Evolutionary conservation across 92 coral and sea anemone genomes (phyloP), one percentile per base, ranked within the genome.

Genomic region (Paramuricea clavata): DNA sequence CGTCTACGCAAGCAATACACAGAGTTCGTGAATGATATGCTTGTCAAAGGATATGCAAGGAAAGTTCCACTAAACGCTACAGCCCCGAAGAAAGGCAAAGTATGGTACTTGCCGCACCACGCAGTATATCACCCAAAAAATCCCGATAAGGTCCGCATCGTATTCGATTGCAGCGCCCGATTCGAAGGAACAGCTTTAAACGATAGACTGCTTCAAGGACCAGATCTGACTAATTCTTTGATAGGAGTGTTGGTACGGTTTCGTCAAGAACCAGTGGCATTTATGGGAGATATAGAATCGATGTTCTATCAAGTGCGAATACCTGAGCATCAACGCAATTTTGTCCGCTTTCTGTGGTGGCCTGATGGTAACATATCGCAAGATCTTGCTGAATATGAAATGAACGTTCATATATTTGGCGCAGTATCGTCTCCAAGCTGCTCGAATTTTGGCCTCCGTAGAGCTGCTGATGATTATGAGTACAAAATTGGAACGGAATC

Each of bases 71-170:
- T 12, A 70, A 12, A 70, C 47, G 47, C 49, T 41, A 70, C 42
- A 16, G 47, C 76, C 42, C 44, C 76, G 76, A 70, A 70, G 76
- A 70, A 70, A 70, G 76, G 76, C 47, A 70, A 70, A 70, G 76
- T 70, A 12, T 70, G 76, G 83, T 89, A n/a, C 85, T 81, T 42
- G 89, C 91, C 47, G 69, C 79, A 11, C 43, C 88, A 6, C 30
- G 76, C 59, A 3, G 59, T 81, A 28, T 81, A 62, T 41, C 86
- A 81, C 28, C 57, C 76, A 12, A 62, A 64, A 57, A 81, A 81
- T 39, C 86, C 86, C 3, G 35, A 30, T 2, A 82, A 79, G 50
- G 50, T 79, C 65, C 65, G 50, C 10, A 27, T 79, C 13, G 71
- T 79, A 1, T 79, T 83, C 44, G 81, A 74, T 11, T 85, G 88